Evolutionary conservation across 2,797 vertebrate species (phyloP).

Genomic region (Sebastes kiyomatsui): DNA sequence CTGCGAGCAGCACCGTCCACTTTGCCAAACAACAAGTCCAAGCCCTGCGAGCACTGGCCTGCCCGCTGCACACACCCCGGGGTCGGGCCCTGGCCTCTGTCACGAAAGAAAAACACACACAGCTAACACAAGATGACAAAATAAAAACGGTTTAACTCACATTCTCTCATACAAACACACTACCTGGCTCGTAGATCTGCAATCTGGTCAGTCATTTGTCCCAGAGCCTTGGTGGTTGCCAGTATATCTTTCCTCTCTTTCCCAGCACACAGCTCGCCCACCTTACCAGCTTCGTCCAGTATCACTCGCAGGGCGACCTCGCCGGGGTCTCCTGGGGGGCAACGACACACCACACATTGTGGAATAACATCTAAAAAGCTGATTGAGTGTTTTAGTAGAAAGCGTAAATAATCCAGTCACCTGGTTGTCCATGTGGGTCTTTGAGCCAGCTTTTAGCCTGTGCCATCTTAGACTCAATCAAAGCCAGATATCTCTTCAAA

Average conservation of each 20-base stretch:
- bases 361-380: not conserved
- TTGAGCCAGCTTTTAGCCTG: slow-evolving; percentile 96
- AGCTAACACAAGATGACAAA: slow-evolving; percentile 1
- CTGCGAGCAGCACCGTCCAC: slow-evolving; percentile 94
- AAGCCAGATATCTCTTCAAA: slow-evolving; percentile 94
- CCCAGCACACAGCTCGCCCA: slow-evolving; percentile 95
- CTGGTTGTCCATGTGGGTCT: slow-evolving; percentile 92
- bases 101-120: slow-evolving; percentile 22
- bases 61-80: slow-evolving; percentile 85
- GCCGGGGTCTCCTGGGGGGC: slow-evolving; percentile 87
- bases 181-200: slow-evolving; percentile 92
- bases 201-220: slow-evolving; percentile 95
- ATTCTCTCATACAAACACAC: not conserved
- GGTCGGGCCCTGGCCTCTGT: slow-evolving; percentile 76
- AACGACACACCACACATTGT: not conserved
- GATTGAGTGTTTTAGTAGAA: not conserved
- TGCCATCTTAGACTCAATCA: slow-evolving; percentile 96
- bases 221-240: slow-evolving; percentile 90
- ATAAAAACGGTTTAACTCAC: not conserved
- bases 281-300: slow-evolving; percentile 96
- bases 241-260: slow-evolving; percentile 95
- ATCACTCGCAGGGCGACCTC: slow-evolving; percentile 94
- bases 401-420: slow-evolving; percentile 70
- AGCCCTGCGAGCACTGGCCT: slow-evolving; percentile 93
- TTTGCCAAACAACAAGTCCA: slow-evolving; percentile 95